Evolutionary conservation across 1,140 invertebrate species (phyloP).

Genomic region (Cydia fagiglandana): DNA sequence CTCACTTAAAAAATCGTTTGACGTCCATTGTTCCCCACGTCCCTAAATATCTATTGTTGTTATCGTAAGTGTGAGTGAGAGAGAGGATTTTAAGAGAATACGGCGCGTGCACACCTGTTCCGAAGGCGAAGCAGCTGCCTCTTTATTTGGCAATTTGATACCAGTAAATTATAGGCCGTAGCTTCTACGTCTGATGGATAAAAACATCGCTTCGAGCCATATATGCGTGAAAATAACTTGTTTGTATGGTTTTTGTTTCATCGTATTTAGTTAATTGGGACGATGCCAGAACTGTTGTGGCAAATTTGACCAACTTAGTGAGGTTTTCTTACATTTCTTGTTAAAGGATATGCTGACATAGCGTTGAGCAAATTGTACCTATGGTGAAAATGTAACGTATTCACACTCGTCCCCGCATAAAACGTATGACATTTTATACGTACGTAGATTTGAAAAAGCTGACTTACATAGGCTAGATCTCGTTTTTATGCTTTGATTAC

Average conservation of each 20-base stretch:
- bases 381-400: too few species aligned
- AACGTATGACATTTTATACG: too few species aligned
- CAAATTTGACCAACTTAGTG: background rate
- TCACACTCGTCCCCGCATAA: too few species aligned
- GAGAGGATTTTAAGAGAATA: slow-evolving; percentile 41
- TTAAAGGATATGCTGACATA: too few species aligned
- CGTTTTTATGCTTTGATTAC: background rate
- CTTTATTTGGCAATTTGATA: slow-evolving; percentile 40
- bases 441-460: background rate
- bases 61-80: slow-evolving; percentile 40
- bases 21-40: slow-evolving; percentile 19
- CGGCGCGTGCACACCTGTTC: slow-evolving; percentile 64
- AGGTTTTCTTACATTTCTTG: too few species aligned
- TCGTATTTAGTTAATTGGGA: background rate
- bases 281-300: background rate
- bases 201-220: slow-evolving; percentile 20
- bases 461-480: background rate
- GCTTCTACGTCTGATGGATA: background rate
- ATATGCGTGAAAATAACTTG: slow-evolving; percentile 7
- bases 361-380: too few species aligned
- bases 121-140: slow-evolving; percentile 42
- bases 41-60: slow-evolving; percentile 21
- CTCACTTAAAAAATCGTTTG: slow-evolving; percentile 26
- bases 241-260: slow-evolving; percentile 1
- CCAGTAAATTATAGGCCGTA: slow-evolving; percentile 30